A percentile compares a stretch with the other conserved stretches of the same genome.
phyloP scores from a whole-genome alignment of 2,797 vertebrate species.

The Vipera latastei region DNA sequence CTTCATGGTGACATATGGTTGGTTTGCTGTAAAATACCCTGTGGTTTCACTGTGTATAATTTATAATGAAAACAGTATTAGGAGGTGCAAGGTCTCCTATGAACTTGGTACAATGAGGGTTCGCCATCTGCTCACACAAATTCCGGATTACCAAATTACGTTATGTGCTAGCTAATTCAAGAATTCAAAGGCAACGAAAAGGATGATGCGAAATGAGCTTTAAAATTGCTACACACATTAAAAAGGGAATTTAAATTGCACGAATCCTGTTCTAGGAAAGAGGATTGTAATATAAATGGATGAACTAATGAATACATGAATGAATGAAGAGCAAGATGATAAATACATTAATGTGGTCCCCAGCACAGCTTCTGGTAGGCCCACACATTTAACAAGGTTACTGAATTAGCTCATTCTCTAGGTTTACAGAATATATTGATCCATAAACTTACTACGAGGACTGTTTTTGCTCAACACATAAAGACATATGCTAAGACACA shows the following conservation, averaged over 20 bases:
- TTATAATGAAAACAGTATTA: constrained; percentile 12
- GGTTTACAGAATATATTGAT: neutral
- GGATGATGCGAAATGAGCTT: neutral
- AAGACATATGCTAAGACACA: neutral
- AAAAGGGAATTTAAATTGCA: neutral
- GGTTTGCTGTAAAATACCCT: constrained; percentile 15
- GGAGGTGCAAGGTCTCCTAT: constrained; percentile 38
- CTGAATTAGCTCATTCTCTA: neutral
- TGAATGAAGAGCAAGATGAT: neutral
- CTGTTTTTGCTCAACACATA: neutral
- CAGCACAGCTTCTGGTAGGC: neutral
- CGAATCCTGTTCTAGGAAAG: neutral
- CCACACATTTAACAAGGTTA: neutral
- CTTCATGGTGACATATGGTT: constrained; percentile 27
- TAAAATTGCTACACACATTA: neutral
- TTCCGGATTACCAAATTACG: constrained; percentile 19
- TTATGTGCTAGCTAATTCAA: constrained; percentile 29
- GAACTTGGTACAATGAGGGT: constrained; percentile 17
- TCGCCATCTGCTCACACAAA: constrained; percentile 45
- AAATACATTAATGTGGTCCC: neutral
- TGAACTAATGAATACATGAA: neutral
- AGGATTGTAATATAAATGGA: neutral
- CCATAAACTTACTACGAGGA: neutral
- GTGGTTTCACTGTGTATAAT: neutral
- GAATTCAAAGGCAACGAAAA: neutral